Conservation (phyloP, 2,888 invertebrate genomes). For the Apotomis capreana region DNA sequence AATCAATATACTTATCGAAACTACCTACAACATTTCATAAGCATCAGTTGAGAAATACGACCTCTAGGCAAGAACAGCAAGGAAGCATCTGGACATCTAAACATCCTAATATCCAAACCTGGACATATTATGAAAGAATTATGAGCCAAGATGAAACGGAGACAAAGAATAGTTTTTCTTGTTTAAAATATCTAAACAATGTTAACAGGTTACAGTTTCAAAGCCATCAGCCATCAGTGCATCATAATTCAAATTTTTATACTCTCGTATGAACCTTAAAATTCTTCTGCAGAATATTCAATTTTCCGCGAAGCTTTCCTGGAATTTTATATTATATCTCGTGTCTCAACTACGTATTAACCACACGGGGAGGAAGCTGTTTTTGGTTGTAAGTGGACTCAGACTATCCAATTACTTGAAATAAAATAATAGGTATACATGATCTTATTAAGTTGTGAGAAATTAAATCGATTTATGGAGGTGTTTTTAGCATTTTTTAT, state of each 20-base stretch:
- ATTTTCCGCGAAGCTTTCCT: slow-evolving; percentile 60
- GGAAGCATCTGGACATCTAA: no score
- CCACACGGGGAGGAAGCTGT: slow-evolving; percentile 43
- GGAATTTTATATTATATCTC: slow-evolving; percentile 54
- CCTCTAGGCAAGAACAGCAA: no score
- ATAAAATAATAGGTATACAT: no score
- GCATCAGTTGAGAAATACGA: no score
- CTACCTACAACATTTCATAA: no score
- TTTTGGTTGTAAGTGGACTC: slow-evolving; percentile 51
- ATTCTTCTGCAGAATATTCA: slow-evolving; percentile 60
- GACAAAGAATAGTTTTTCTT: background rate
- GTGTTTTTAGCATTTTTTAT: no score
- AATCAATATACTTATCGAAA: no score
- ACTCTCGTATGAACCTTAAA: background rate
- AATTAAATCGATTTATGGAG: no score
- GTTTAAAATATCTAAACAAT: background rate
- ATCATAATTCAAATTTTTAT: slow-evolving; percentile 33
- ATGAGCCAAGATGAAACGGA: background rate
- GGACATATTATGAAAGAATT: no score
- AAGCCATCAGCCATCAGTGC: slow-evolving; percentile 26
- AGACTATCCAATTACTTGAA: background rate
- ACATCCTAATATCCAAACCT: no score
- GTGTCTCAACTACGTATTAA: slow-evolving; percentile 47
- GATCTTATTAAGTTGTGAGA: no score
- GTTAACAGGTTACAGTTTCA: slow-evolving; percentile 22